phyloP scores from a whole-genome alignment of 2,113 vertebrate genomes.

The Laticauda colubrina region DNA sequence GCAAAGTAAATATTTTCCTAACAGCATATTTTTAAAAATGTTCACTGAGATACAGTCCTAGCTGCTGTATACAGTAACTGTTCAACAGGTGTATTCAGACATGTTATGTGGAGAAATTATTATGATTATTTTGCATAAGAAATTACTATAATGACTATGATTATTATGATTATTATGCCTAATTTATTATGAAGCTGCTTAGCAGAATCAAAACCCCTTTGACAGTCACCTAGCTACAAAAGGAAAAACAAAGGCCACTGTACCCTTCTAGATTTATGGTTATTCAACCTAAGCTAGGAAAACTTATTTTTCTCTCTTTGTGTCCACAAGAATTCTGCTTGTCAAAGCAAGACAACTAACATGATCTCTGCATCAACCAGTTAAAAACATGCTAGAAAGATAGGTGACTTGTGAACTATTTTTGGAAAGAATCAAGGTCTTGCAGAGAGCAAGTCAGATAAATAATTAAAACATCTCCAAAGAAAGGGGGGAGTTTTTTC shows the following conservation, averaged over 20 bases:
- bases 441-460: fast-evolving
- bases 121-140: conserved; percentile 1
- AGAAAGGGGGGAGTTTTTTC: background rate
- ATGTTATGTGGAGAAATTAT: conserved; percentile 16
- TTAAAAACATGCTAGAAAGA: background rate
- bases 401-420: background rate
- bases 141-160: background rate
- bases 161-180: conserved; percentile 17
- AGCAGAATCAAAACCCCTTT: conserved; percentile 37
- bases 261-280: conserved; percentile 46
- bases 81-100: conserved; percentile 13
- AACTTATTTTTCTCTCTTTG: conserved; percentile 35
- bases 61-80: background rate
- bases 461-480: background rate
- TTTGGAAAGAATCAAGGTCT: background rate
- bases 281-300: conserved; percentile 41
- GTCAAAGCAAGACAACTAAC: conserved; percentile 21
- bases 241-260: conserved; percentile 1
- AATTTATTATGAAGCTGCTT: conserved; percentile 16
- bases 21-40: conserved; percentile 13
- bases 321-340: conserved; percentile 24
- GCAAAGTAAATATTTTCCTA: background rate
- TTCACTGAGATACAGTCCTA: conserved; percentile 11
- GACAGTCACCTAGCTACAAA: background rate
- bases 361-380: background rate